Evolutionary conservation across 2,888 invertebrate species (phyloP).

Genomic region (Hydrotaea cyrtoneurina): DNA sequence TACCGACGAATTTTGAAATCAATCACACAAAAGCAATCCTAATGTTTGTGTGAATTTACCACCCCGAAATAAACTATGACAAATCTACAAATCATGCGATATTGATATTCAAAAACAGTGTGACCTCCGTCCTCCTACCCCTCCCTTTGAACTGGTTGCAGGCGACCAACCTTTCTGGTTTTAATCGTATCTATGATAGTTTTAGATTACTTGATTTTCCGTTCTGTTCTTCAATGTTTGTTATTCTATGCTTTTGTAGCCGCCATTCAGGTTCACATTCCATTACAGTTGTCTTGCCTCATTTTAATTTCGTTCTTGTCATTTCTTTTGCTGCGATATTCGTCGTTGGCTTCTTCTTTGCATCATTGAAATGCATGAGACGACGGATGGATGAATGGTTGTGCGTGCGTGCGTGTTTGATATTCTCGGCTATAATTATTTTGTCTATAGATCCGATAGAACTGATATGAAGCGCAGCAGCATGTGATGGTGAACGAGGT

Average conservation of each 20-base stretch:
- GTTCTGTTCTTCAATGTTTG: not conserved
- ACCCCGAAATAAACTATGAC: no score
- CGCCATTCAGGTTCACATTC: not conserved
- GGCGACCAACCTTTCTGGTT: no score
- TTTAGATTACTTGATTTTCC: slow-evolving; percentile 3
- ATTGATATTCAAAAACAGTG: no score
- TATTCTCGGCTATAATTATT: not conserved
- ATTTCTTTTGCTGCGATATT: not conserved
- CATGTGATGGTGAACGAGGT: not conserved
- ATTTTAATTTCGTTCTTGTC: not conserved
- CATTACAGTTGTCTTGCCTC: no score
- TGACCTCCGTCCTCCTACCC: no score
- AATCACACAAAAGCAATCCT: no score
- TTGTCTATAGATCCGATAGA: not conserved
- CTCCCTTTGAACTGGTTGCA: no score
- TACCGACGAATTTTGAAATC: no score
- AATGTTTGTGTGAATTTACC: no score
- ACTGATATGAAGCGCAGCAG: no score
- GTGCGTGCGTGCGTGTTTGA: not conserved
- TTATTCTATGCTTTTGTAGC: not conserved
- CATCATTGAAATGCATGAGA: slow-evolving; percentile 15
- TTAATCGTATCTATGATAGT: no score
- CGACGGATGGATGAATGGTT: not conserved
- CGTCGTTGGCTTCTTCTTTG: not conserved
- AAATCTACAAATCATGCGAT: no score